Evolutionary conservation across 2,113 vertebrate genomes (phyloP), one percentile per base, ranked within the genome.

Genomic region (Microcebus ravelobensis): DNA sequence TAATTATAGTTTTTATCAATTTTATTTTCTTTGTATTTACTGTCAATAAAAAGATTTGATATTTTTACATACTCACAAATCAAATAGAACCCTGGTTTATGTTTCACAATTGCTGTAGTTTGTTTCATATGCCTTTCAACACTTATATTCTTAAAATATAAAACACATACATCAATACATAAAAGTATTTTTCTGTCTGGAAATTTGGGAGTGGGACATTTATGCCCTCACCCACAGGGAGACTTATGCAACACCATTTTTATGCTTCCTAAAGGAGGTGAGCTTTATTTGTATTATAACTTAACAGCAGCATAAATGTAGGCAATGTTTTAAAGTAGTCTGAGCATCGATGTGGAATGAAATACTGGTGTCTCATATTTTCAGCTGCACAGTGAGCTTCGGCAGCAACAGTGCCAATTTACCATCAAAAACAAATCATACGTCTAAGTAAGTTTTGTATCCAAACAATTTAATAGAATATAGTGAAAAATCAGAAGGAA

Each of bases 11-110:
- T 90, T 82, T 80, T 74, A 65, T 45, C 67, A 34, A 50, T 82
- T 95, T 86, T 91, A 73, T 80, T 93, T 94, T n/a, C 39, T 90
- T 91, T 92, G 34, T 36, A 87, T 87, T 90, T 91, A 39, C 55
- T 67, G 65, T 73, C 68, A 20, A 57, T 42, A 29, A 85, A 96
- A 89, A 87, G 42, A 55, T 3, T 25, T 31, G 8, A 92, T 87
- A 84, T 27, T 29, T 77, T 83, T 92, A 76, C 34, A 71, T 1
- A 77, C 21, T 61, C 14, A 82, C 48, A 89, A 93, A 83, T 81
- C 42, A 79, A 91, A 85, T 31, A 42, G 14, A 87, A 84, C n/a
- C 39, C 31, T 67, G 21, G 48, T 29, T 85, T 76, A 9, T 20
- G 10, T 93, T 91, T 95, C 45, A 91, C 5, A 97, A 50, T 73